Base-by-base conservation (phyloP, 2,888 invertebrate species). In the Epiblema foenella region DNA sequence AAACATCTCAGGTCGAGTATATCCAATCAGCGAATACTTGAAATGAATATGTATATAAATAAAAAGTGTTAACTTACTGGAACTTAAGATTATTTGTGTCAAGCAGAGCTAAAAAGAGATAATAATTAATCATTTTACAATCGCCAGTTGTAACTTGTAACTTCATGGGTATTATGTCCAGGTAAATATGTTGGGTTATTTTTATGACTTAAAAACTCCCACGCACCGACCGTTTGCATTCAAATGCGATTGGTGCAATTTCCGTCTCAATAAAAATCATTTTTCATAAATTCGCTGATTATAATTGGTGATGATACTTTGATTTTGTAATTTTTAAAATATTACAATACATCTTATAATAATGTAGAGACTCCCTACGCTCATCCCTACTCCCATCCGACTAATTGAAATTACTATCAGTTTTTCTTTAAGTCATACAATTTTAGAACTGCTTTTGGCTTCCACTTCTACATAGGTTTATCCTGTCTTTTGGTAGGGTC, bases 191-290 rank as follows among this genome's bases (percentile, higher is more conserved):
- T 37, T 37, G 37, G 15, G 51, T 62, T 63, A 63, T 63, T 63
- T 42, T 69, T 69, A 69, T 49, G 63, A 57, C 29, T 46, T 11
- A 11, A 63, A n/a, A 51, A 63, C 60, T 57, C 69, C 69, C 56
- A 63, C 68, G 68, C 69, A 63, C 4, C 33, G 62, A 37, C 20
- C 24, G 62, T 69, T 9, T 68, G 69, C 57, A 57, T 69, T 63
- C 17, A 29, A 62, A 69, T 63, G 57, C 17, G 49, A 46, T 68
- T 42, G 15, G 33, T 51, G 20, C 37, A 57, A 59, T 59, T 37
- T 33, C 60, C 7, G 17, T 2, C 29, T 51, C 18, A 3, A 18
- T 52, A 37, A 52, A 37, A 12, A 37, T 4, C 0, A 37, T 54
- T 24, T 54, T 20, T 20, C 24, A 54, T 54, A 54, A 24, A 24